Evolutionary conservation across 2,888 invertebrate genomes (phyloP).

Genomic region (Lepidocyrtoides sp.): DNA sequence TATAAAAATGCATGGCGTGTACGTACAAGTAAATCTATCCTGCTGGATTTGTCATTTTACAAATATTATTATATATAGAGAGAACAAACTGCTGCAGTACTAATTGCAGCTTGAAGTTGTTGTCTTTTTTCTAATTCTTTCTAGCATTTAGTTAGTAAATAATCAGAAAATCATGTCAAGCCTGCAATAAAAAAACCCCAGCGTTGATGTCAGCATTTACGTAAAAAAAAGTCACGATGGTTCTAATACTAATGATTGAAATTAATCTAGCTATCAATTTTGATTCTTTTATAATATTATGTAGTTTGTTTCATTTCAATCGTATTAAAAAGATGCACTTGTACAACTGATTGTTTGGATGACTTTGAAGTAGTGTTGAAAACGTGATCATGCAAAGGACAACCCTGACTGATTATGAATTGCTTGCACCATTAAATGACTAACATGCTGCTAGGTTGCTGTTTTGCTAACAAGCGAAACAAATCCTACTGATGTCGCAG

Average conservation of each 20-base stretch:
- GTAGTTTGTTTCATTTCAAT: neutral
- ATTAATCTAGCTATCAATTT: neutral
- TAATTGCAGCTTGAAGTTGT: neutral
- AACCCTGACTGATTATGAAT: slow-evolving; percentile 73
- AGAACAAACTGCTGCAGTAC: too few relatives aligned
- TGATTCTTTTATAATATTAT: neutral
- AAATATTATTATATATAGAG: too few relatives aligned
- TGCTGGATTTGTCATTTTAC: neutral
- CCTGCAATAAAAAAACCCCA: neutral
- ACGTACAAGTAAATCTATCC: neutral
- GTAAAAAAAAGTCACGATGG: neutral
- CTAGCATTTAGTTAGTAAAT: neutral
- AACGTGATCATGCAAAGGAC: slow-evolving; percentile 72
- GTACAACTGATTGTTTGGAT: neutral
- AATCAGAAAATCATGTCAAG: neutral
- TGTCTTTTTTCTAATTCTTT: neutral
- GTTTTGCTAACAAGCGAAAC: slow-evolving; percentile 69
- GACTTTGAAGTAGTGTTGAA: slow-evolving; percentile 36
- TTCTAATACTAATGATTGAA: neutral
- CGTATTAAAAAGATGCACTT: too few relatives aligned
- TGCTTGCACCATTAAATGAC: slow-evolving; percentile 42
- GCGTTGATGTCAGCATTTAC: neutral
- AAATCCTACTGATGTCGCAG: slow-evolving; percentile 32
- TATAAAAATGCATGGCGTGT: neutral
- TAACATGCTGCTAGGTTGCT: slow-evolving; percentile 14